Evolutionary conservation across 2,113 vertebrate genomes (phyloP), one percentile per base, ranked within the genome.

Genomic region (Deroptyus accipitrinus): DNA sequence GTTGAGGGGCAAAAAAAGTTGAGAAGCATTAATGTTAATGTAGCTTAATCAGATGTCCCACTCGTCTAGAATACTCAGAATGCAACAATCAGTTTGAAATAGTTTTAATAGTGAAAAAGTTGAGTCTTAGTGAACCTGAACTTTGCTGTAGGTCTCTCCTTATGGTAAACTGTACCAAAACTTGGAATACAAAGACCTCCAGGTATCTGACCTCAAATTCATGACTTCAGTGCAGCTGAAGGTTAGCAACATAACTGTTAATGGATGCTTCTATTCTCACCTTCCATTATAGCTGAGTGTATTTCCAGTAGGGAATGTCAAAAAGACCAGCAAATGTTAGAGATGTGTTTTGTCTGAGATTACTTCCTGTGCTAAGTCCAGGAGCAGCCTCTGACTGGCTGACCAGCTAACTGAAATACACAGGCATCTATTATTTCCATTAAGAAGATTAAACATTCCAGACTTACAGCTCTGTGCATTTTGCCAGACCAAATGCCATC

Each of bases 401-500:
- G 88, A 91, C 52, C 51, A 68, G 24, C 33, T 66, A 92, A 69
- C 75, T 48, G 44, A 72, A 89, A 80, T 51, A 83, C 8, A 3
- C 30, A 72, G 44, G 33, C n/a, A 28, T 54, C 76, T 68, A 52
- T 83, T 85, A 64, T 49, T 93, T 77, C 44, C 61, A 75, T 90
- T 52, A n/a, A 84, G 57, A 86, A 88, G 30, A 84, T 78, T 67
- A 94, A 61, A 79, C 31, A 76, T 73, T 94, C 96, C 86, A 93
- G 92, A 41, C 22, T 66, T 64, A 90, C 33, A 83, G 39, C 7
- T 80, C 39, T 59, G 41, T 86, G 54, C 69, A 27, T 62, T 95
- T 95, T 87, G 64, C 75, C 82, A 92, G 72, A 86, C 28, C 11
- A 94, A 95, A 96, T 96, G 97, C 97, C 95, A 94, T 90, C 89